Base-by-base conservation (phyloP, 2,888 invertebrate species). In the Amblyteles armatorius region DNA sequence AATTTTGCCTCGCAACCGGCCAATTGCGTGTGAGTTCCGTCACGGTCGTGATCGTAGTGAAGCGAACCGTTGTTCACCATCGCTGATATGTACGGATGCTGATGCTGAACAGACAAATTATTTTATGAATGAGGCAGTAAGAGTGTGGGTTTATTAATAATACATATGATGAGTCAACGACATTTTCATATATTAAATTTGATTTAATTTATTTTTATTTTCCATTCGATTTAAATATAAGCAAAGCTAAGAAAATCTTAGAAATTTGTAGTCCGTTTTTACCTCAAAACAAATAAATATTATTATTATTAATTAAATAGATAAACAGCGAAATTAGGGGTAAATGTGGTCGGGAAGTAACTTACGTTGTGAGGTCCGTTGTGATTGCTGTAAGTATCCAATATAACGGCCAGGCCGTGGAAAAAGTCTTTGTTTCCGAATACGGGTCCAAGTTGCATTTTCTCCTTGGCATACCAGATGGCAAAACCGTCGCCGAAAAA, bases 351-450 rank as follows among this genome's bases (percentile, higher is more conserved):
- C 65, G 22, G 22, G 29, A 44, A 69, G 0, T 13, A 40, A 94
- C 97, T 96, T 94, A 99, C 99, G 95, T 99, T 99, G 93, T 99
- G 99, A 22, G 98, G 98, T 5, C 99, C 99, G 95, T 99, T 99
- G 91, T 99, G 99, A 94, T 99, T 99, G 94, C 99, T 99, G 94
- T 99, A 99, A 0, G 99, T 99, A 92, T 99, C 99, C 85, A 99
- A 94, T 92, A 99, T 97, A 52, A 99, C 95, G 4, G 97, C 98
- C 52, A 99, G 94, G 0, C 99, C 97, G 88, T 96, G 95, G 94
- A 99, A 99, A 92, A 96, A 96, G 94, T 99, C 99, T 91, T 96
- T 97, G 93, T 97, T 99, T 19, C 99, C 99, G 94, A 99, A 99
- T 4, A 99, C 99, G 0, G 97, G 96, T 0, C 99, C 99, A 0